A percentile compares a stretch with the other conserved stretches of the same genome.
These are phyloP conservation scores for Pristionchus arcanus DNA, from an alignment of 2,888 invertebrate species.

Conservation along the genomic window DNA sequence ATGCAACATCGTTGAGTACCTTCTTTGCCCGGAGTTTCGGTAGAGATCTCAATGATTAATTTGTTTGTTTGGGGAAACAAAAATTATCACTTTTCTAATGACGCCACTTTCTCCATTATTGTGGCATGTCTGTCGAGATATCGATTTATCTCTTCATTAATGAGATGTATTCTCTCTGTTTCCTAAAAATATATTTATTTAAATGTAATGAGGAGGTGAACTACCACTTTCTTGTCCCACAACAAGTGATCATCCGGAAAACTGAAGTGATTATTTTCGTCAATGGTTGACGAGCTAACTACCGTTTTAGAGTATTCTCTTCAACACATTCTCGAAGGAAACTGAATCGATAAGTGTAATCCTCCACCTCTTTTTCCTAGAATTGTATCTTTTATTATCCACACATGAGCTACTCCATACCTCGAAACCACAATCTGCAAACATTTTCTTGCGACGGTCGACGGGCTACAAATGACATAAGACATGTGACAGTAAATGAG, in stretches of 20 bases:
- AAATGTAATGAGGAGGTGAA: background rate
- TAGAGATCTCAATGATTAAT: background rate
- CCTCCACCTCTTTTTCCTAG: background rate
- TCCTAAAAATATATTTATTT: background rate
- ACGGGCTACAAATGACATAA: slow-evolving; percentile 9
- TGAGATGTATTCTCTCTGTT: background rate
- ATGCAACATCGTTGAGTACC: background rate
- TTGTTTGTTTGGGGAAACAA: background rate
- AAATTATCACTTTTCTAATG: background rate
- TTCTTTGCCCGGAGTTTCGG: background rate
- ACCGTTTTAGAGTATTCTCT: background rate
- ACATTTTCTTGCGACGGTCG: background rate
- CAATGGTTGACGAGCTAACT: background rate
- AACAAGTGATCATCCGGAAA: background rate
- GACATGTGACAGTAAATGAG: background rate
- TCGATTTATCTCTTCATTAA: background rate
- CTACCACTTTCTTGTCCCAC: slow-evolving; percentile 15
- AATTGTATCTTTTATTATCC: background rate
- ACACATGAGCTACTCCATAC: background rate
- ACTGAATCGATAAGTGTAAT: background rate
- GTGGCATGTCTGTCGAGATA: background rate
- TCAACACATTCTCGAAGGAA: background rate
- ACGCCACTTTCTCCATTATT: background rate
- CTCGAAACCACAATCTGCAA: slow-evolving; percentile 13
- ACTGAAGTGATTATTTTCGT: background rate